phyloP scores from a whole-genome alignment of 2,797 vertebrate genomes.

The Ibycter americanus region DNA sequence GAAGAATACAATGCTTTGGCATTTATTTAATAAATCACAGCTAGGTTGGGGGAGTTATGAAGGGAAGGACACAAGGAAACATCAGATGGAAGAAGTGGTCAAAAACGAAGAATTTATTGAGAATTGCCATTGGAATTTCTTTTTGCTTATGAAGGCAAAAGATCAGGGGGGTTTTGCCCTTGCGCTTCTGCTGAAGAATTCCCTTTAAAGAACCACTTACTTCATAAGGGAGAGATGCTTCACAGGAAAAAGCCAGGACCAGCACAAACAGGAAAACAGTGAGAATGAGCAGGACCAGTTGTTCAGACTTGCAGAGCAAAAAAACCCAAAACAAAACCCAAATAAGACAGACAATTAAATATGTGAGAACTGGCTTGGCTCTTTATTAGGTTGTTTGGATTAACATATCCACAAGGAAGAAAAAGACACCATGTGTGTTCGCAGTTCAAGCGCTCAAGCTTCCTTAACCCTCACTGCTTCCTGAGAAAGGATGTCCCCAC shows the following conservation, averaged over 20 bases:
- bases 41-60: background rate
- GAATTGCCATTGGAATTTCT: background rate
- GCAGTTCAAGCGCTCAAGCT: background rate
- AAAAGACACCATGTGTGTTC: background rate
- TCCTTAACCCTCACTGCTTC: background rate
- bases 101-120: background rate
- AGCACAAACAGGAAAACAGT: background rate
- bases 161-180: background rate
- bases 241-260: background rate
- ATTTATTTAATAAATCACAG: background rate
- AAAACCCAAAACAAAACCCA: background rate
- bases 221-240: background rate
- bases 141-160: background rate
- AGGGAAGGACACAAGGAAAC: background rate
- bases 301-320: conserved; percentile 35
- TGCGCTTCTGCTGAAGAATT: background rate
- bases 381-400: background rate
- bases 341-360: background rate
- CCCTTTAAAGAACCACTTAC: background rate
- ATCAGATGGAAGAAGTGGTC: background rate
- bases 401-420: conserved; percentile 1
- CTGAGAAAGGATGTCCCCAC: background rate
- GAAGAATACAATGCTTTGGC: background rate
- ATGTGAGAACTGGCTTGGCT: conserved; percentile 25
- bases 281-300: background rate